Percentiles rank a stretch among this genome's conserved stretches.
Conservation (phyloP, 2,888 invertebrate species). For the Drosophila tripunctata region DNA sequence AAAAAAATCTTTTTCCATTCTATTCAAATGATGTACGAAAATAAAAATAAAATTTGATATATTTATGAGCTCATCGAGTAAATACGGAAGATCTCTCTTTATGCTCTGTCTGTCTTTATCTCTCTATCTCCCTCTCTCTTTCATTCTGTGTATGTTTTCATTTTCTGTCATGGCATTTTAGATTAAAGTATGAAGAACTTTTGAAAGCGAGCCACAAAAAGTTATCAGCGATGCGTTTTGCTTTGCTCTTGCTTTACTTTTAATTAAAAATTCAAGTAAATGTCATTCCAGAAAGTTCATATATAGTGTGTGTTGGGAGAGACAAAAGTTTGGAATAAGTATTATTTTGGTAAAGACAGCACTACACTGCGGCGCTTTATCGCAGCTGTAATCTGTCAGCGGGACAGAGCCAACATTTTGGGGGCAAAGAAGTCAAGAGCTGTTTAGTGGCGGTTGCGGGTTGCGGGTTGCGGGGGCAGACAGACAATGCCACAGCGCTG, state of each 20-base stretch:
- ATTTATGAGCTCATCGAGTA: slow-evolving; percentile 56
- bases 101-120: neutral
- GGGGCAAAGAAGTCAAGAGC: slow-evolving; percentile 45
- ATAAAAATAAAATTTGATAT: slow-evolving; percentile 64
- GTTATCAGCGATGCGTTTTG: slow-evolving; percentile 54
- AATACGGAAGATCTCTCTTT: slow-evolving; percentile 22
- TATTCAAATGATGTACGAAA: slow-evolving; percentile 44
- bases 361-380: slow-evolving; percentile 52
- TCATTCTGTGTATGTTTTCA: neutral
- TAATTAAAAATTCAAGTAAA: slow-evolving; percentile 60
- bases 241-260: slow-evolving; percentile 51
- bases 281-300: slow-evolving; percentile 15
- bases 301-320: neutral
- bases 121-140: too few relatives aligned
- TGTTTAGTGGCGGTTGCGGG: neutral
- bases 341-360: slow-evolving; percentile 13
- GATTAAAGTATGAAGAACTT: slow-evolving; percentile 40
- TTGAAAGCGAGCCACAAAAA: slow-evolving; percentile 12
- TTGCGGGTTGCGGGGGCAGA: slow-evolving; percentile 6
- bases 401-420: slow-evolving; percentile 38
- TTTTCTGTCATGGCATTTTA: slow-evolving; percentile 13
- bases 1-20: slow-evolving; percentile 13
- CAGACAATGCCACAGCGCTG: slow-evolving; percentile 36
- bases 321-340: slow-evolving; percentile 37
- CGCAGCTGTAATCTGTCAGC: slow-evolving; percentile 79